Base-by-base conservation (phyloP, 2,888 invertebrate species). In the Euplexia lucipara region DNA sequence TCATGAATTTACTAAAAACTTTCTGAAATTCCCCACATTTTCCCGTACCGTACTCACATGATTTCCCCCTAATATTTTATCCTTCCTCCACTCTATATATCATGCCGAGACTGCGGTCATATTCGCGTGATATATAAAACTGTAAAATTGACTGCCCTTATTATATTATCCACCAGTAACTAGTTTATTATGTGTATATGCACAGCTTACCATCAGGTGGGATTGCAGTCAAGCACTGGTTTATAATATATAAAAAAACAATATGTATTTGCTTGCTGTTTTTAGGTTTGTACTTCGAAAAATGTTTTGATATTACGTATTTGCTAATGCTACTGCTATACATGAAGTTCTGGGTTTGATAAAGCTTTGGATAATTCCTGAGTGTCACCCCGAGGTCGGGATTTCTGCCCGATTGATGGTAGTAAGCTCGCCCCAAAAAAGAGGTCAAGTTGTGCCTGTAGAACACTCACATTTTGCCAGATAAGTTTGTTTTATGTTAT, bases 61-160 rank as follows among this genome's bases (percentile, higher is more conserved):
- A 71, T 52, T 37, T 30, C 34, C 35, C 26, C 1, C 53, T 61
- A 63, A 75, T 72, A 75, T 82, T 71, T 82, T 49, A 76, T 76
- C 68, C 58, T 59, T 42, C 70, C 30, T 37, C 41, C 14, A 47
- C 58, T 65, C 79, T 70, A 81, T 83, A 75, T 64, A 82, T 84
- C 84, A 84, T 57, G 49, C 54, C 57, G 51, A 47, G 58, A 9
- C 37, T 70, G 70, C 48, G 74, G 73, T 67, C 62, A 67, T 34
- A 57, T 47, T 54, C 10, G 14, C 18, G n/a, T 74, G 78, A 75
- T 78, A 77, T 73, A 79, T 26, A 57, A n/a, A 57, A 61, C 54
- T 73, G 63, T 67, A 70, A 77, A 83, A 82, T 84, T 75, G 61
- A 81, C 78, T 78, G 57, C 57, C 41, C 30, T 69, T 71, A 61